Evolutionary conservation across 2,888 invertebrate genomes (phyloP).

Genomic region (Crepidodera aurea): DNA sequence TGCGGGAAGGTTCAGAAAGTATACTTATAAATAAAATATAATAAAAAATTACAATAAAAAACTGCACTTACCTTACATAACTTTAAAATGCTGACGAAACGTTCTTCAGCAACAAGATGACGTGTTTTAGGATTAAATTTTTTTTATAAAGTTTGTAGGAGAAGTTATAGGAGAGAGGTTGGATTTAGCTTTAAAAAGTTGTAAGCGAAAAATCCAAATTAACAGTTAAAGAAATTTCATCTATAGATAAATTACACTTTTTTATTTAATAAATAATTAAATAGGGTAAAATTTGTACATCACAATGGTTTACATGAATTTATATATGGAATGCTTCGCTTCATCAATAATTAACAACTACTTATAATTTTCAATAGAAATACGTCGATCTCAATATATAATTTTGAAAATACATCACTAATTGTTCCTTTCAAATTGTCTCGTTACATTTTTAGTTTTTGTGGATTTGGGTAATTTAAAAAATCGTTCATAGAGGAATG

Average conservation of each 20-base stretch:
- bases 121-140: too few relatives aligned
- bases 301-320: constrained; percentile 50
- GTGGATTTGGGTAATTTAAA: constrained; percentile 5
- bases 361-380: constrained; percentile 44
- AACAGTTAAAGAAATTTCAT: constrained; percentile 18
- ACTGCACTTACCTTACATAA: constrained; percentile 10
- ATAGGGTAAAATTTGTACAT: constrained; percentile 51
- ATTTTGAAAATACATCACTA: constrained; percentile 46
- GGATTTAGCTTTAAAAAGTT: constrained; percentile 6
- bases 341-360: constrained; percentile 43
- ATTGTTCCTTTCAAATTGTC: constrained; percentile 46
- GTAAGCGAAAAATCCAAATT: neutral
- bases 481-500: neutral
- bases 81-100: too few relatives aligned
- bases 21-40: too few relatives aligned
- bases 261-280: constrained; percentile 42
- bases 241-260: constrained; percentile 29
- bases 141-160: constrained; percentile 11
- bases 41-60: too few relatives aligned
- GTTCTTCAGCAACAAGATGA: too few relatives aligned
- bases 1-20: too few relatives aligned
- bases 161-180: constrained; percentile 17
- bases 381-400: constrained; percentile 39
- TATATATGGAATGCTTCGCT: constrained; percentile 43
- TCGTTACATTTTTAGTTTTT: constrained; percentile 27